Evolutionary conservation across 2,888 invertebrate species (phyloP), one percentile per base, ranked within the genome.

Genomic region (Andrena chrysosceles): DNA sequence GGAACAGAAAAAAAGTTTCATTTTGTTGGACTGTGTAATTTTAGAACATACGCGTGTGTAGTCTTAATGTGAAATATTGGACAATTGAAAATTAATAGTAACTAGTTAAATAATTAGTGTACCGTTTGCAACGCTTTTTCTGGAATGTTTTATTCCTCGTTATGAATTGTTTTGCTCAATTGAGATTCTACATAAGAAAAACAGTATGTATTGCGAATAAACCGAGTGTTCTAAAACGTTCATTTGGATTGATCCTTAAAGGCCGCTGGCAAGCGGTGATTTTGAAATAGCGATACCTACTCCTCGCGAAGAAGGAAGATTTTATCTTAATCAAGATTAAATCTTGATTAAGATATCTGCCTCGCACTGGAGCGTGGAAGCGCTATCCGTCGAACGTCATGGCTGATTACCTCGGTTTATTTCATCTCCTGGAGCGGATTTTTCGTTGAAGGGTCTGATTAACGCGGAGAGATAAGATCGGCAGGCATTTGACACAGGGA

Each of bases 371-470:
- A 52, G 29, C 49, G 48, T 33, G 16, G 5, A 49, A 59, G 31
- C 59, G 54, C 23, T 54, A 79, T 60, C 68, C 67, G 31, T 73
- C 59, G 64, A 69, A 33, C 26, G 54, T 35, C 63, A 33, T 5
- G 48, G 29, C 23, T 77, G 69, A 64, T 78, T 52, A 62, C 72
- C 33, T 63, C 67, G 56, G 56, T 75, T 71, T 71, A 64, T 81
- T 71, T 52, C 67, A 68, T 52, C 56, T 49, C 35, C n/a, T 23
- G 20, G 70, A 52, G n/a, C 35, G 59, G 52, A 71, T 68, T 52
- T 72, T 63, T 67, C 23, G 52, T 59, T 20, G 16, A 33, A 48
- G 49, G n/a, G 20, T 75, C 71, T 81, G 82, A 81, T 81, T 76
- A 81, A 76, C 64, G 59, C 42, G 63, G 8, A 29, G 5, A 10